Percentiles rank a stretch among this genome's conserved stretches.
These are phyloP conservation scores for Matsumyia berberina DNA, from an alignment of 2,888 invertebrate genomes.

Conservation along the genomic window DNA sequence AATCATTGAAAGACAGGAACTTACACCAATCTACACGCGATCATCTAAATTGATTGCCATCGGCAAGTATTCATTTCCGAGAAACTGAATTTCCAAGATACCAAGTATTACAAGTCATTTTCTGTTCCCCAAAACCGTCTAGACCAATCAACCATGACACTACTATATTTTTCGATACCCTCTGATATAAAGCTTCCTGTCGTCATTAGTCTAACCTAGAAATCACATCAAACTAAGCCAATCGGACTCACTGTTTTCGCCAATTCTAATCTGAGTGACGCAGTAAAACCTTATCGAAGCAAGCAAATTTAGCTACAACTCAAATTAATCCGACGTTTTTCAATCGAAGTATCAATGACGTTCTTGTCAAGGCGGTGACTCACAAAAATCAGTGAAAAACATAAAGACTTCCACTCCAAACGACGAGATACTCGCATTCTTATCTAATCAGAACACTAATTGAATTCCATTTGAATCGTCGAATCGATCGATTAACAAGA, in stretches of 20 bases:
- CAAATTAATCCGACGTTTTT: constrained; percentile 31
- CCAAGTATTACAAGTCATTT: no score
- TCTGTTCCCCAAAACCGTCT: no score
- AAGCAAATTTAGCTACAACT: constrained; percentile 53
- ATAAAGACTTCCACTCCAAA: constrained; percentile 2
- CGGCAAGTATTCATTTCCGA: no score
- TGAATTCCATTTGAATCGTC: constrained; percentile 40
- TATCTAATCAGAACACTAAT: constrained; percentile 68
- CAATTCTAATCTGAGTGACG: constrained; percentile 42
- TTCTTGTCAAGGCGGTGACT: constrained; percentile 36
- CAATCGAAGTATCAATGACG: constrained; percentile 55
- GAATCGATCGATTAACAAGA: constrained; percentile 54
- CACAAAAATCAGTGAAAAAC: constrained; percentile 38
- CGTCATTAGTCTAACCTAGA: constrained; percentile 5
- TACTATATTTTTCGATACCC: not conserved
- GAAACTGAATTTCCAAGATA: no score
- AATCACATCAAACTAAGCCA: constrained; percentile 2
- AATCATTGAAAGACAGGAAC: no score
- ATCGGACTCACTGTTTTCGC: constrained; percentile 14
- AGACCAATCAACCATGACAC: not conserved
- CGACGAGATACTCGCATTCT: constrained; percentile 23
- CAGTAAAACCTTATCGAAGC: constrained; percentile 10
- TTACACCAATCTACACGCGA: no score
- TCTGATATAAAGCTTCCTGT: not conserved
- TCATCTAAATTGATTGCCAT: no score